phyloP scores from a whole-genome alignment of 2,888 invertebrate species.

The Lissocephala sabroskyi region DNA sequence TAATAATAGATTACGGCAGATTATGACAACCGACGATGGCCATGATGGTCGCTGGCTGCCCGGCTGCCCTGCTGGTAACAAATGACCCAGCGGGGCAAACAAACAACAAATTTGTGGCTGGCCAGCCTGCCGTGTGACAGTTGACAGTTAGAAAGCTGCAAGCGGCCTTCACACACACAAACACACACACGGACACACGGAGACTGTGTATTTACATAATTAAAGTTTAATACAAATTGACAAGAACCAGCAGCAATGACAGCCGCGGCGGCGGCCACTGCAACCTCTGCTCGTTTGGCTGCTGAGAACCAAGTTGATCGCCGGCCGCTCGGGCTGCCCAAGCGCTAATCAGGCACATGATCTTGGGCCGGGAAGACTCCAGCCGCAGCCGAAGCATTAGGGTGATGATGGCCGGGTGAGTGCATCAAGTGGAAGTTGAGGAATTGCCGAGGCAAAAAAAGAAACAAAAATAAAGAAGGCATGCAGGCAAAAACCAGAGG shows the following conservation, averaged over 20 bases:
- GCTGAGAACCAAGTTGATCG: conserved; percentile 16
- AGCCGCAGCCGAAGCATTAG: conserved; percentile 8
- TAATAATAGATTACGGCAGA: conserved; percentile 52
- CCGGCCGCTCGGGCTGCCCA: conserved; percentile 3
- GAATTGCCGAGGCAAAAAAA: not conserved
- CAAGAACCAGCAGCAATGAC: conserved; percentile 12
- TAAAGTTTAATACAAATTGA: conserved; percentile 53
- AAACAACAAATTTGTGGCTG: too few relatives aligned
- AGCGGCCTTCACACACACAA: conserved; percentile 12
- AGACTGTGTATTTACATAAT: conserved; percentile 46
- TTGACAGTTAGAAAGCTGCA: conserved; percentile 49
- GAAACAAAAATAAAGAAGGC: not conserved
- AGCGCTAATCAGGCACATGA: conserved; percentile 51
- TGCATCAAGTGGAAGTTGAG: not conserved
- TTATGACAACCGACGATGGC: not conserved
- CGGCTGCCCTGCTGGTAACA: too few relatives aligned
- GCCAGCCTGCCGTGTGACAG: conserved; percentile 30
- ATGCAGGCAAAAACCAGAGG: not conserved
- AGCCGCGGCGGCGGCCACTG: conserved; percentile 14
- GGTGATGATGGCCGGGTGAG: conserved; percentile 6
- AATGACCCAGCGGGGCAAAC: too few relatives aligned
- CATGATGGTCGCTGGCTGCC: too few relatives aligned
- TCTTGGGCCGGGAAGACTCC: conserved; percentile 18
- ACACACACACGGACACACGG: not conserved
- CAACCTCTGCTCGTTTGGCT: conserved; percentile 1